phyloP scores from a whole-genome alignment of 2,797 vertebrate genomes.

The Pelodytes ibericus region DNA sequence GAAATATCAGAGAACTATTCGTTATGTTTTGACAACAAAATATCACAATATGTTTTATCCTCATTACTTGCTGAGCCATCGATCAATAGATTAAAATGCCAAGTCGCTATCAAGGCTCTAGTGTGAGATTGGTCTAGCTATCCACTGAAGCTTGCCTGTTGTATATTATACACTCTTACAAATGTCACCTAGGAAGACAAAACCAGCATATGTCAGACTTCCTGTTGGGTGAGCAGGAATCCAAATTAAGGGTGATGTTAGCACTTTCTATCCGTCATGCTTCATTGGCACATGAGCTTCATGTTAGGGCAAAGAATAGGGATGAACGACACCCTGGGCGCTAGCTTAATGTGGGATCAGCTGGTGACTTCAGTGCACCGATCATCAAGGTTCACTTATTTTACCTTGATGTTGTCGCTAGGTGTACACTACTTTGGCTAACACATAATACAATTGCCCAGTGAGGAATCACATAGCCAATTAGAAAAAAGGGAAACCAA shows the following conservation, averaged over 20 bases:
- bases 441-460: slow-evolving; percentile 14
- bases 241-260: slow-evolving; percentile 51
- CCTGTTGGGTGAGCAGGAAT: slow-evolving; percentile 53
- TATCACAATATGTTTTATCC: slow-evolving; percentile 71
- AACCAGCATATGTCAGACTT: slow-evolving; percentile 64
- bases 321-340: slow-evolving; percentile 44
- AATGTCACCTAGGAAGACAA: slow-evolving; percentile 67
- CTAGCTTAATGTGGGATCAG: slow-evolving; percentile 63
- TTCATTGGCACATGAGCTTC: slow-evolving; percentile 48
- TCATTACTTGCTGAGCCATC: slow-evolving; percentile 70
- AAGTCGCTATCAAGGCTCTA: slow-evolving; percentile 69
- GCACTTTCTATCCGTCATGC: slow-evolving; percentile 47
- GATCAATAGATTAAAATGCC: slow-evolving; percentile 85
- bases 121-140: slow-evolving; percentile 63
- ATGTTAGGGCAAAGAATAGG: slow-evolving; percentile 51
- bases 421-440: not conserved
- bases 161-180: slow-evolving; percentile 62
- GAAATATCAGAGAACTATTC: slow-evolving; percentile 67
- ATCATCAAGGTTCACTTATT: slow-evolving; percentile 60
- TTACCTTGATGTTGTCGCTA: slow-evolving; percentile 39
- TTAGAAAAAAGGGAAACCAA: slow-evolving; percentile 22
- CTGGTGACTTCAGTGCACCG: slow-evolving; percentile 67
- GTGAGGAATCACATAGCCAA: slow-evolving; percentile 30
- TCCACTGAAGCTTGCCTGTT: slow-evolving; percentile 66
- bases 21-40: slow-evolving; percentile 73